Conservation (phyloP, 2,113 vertebrate species). For the Motacilla alba region DNA sequence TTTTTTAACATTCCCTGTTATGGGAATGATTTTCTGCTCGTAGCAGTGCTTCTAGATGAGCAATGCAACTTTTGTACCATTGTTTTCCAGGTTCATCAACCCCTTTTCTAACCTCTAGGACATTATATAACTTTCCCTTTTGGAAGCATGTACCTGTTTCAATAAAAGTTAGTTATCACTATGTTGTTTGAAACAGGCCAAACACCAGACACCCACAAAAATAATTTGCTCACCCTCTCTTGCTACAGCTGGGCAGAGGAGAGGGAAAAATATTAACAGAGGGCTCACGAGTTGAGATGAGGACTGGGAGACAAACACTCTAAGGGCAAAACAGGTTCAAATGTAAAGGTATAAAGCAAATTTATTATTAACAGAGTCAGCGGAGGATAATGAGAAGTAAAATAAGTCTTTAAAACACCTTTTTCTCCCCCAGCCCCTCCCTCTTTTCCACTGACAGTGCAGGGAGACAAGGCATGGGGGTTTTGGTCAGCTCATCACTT, state of each 20-base stretch:
- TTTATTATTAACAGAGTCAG: background rate
- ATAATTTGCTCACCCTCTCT: background rate
- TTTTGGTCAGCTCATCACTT: background rate
- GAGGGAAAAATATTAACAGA: background rate
- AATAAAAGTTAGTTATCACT: background rate
- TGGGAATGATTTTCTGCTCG: background rate
- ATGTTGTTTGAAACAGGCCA: background rate
- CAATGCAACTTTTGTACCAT: background rate
- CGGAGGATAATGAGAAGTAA: background rate
- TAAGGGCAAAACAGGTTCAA: background rate
- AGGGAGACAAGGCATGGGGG: background rate
- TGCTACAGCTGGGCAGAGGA: background rate
- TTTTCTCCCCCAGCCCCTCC: too few relatives aligned
- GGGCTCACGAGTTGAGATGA: background rate
- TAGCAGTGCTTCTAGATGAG: background rate
- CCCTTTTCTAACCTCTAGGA: background rate
- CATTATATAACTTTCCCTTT: background rate
- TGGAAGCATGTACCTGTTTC: background rate
- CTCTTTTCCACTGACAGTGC: background rate
- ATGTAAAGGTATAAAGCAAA: background rate
- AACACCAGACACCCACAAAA: background rate
- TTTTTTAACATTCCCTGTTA: background rate
- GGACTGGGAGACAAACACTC: background rate
- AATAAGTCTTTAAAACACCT: background rate
- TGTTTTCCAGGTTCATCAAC: background rate